Conservation (phyloP, 2,888 invertebrate genomes). For the Coelopa pilipes region DNA sequence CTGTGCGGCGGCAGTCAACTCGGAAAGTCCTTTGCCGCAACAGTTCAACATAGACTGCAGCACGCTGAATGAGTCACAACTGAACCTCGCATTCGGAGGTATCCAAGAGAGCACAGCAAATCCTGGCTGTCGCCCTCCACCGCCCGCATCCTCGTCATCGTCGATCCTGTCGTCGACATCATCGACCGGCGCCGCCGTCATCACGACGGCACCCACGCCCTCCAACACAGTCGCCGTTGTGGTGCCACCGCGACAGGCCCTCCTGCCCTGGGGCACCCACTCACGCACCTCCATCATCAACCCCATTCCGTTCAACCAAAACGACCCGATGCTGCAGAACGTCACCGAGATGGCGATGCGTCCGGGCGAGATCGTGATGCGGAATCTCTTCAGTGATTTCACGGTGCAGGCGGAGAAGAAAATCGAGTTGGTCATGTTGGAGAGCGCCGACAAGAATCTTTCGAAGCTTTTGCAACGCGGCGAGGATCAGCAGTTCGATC, state of each 20-base stretch:
- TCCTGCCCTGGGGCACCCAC: slow-evolving; percentile 84
- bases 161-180: slow-evolving; percentile 45
- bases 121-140: background rate
- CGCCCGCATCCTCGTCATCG: slow-evolving; percentile 6
- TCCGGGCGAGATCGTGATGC: slow-evolving; percentile 96
- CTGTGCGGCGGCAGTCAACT: slow-evolving; percentile 34
- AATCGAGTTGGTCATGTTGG: slow-evolving; percentile 93
- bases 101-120: too few species aligned
- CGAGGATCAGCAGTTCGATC: slow-evolving; percentile 95
- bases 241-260: slow-evolving; percentile 69
- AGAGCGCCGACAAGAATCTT: slow-evolving; percentile 92
- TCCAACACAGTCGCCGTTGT: slow-evolving; percentile 50
- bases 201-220: slow-evolving; percentile 36
- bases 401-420: slow-evolving; percentile 94
- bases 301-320: slow-evolving; percentile 55
- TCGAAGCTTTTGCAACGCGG: slow-evolving; percentile 95
- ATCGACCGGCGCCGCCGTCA: slow-evolving; percentile 1
- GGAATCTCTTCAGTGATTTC: slow-evolving; percentile 91
- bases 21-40: slow-evolving; percentile 44
- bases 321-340: slow-evolving; percentile 34
- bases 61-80: slow-evolving; percentile 44
- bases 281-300: slow-evolving; percentile 65
- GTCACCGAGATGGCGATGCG: slow-evolving; percentile 71
- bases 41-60: slow-evolving; percentile 44
- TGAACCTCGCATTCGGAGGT: background rate